Base-by-base conservation (phyloP, 2,888 invertebrate genomes). In the Zeuzera pyrina region DNA sequence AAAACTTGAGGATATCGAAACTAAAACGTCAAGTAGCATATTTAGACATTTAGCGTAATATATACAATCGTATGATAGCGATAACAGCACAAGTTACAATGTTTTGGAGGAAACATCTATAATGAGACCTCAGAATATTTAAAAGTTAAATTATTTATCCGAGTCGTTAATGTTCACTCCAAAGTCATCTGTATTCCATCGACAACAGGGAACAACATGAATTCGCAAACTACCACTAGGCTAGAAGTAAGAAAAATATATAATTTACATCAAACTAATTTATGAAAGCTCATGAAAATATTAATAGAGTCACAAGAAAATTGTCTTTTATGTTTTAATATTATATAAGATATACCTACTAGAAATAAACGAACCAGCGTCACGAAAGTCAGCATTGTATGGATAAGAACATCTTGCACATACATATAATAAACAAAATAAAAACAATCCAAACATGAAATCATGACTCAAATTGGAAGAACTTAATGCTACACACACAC, bases 211-310 rank as follows among this genome's bases (percentile, higher is more conserved):
- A 25, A 25, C 45, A 46, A 53, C 45, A 52, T 41, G 47, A 33
- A 33, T 53, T 47, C 49, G 51, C 57, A 54, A 50, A 42, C 67
- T 67, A 68, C 51, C 38, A 47, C 71, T 70, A 23, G 29, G 49
- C 67, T 78, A 77, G 55, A 64, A 70, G 77, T 81, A 81, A 73
- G 72, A 79, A 81, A 81, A 81, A 81, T 79, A 81, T 76, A 79
- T 71, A 65, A 50, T 56, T 52, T 49, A 61, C 10, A 15, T 50
- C 46, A 52, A 70, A 74, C 69, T 73, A 74, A 71, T 69, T 60
- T 74, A 68, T 65, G 66, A 76, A 81, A 81, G 81, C 81, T 81
- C 81, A 65, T 77, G 78, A 74, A 68, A 71, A 65, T 64, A 61
- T 68, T 65, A 50, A 59, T 64, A 59, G 14, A 28, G 65, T 77